phyloP scores from a whole-genome alignment of 2,797 vertebrate species.

The Galaxias olidus region DNA sequence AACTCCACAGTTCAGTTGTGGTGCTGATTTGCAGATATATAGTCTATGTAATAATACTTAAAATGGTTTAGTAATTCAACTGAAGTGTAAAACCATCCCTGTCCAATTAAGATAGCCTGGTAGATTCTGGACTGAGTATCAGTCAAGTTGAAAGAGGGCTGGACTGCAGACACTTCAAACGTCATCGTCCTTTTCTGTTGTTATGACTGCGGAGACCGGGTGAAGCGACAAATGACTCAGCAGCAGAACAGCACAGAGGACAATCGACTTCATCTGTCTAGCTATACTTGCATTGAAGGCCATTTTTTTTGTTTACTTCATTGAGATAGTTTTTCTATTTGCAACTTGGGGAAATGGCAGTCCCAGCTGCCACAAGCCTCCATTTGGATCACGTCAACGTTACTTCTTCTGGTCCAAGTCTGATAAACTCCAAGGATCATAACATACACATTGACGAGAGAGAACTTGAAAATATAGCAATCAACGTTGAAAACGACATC shows the following conservation, averaged over 20 bases:
- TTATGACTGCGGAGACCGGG: conserved; percentile 65
- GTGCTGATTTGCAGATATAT: too few species aligned
- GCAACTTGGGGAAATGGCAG: conserved; percentile 63
- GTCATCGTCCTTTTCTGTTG: conserved; percentile 56
- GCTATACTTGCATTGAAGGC: too few species aligned
- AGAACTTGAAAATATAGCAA: conserved; percentile 65
- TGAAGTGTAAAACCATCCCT: too few species aligned
- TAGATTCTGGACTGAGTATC: too few species aligned
- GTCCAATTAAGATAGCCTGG: too few species aligned
- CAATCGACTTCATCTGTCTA: too few species aligned
- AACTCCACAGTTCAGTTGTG: too few species aligned
- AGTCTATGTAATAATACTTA: too few species aligned
- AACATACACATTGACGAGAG: conserved; percentile 69
- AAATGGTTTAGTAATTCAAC: too few species aligned
- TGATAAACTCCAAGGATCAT: conserved; percentile 61
- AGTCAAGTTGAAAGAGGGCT: too few species aligned
- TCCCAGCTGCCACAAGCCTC: conserved; percentile 67
- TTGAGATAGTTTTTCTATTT: conserved; percentile 8
- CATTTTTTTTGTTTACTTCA: neutral
- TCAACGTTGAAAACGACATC: conserved; percentile 56
- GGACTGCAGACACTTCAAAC: neutral
- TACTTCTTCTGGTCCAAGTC: conserved; percentile 50
- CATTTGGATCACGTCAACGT: conserved; percentile 54
- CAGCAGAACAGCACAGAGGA: conserved; percentile 36
- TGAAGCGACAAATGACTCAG: conserved; percentile 70